Evolutionary conservation across 2,888 invertebrate species (phyloP).

Genomic region (Cephus pygmeus): DNA sequence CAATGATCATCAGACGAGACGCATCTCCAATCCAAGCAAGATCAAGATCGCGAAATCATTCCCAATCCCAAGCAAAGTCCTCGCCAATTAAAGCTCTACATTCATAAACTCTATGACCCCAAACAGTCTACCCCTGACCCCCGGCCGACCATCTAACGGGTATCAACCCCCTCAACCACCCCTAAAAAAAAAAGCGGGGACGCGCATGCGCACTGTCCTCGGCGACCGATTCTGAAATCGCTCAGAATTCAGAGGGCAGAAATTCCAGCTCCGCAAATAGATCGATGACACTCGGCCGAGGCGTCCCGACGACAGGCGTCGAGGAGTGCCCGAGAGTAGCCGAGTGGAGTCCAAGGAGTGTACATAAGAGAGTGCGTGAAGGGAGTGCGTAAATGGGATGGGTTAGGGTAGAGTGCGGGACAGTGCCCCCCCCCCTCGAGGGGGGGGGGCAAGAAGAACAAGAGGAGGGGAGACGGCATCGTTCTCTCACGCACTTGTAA

Average conservation of each 20-base stretch:
- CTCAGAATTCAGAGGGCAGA: constrained; percentile 49
- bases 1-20: not conserved
- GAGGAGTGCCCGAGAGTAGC: not conserved
- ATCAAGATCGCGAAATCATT: not conserved
- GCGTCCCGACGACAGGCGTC: constrained; percentile 41
- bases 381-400: not conserved
- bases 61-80: not conserved
- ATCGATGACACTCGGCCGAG: constrained; percentile 64
- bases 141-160: no score
- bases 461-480: not conserved
- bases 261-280: constrained; percentile 65
- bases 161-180: no score
- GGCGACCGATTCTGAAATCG: constrained; percentile 1
- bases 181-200: not conserved
- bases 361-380: not conserved
- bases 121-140: no score
- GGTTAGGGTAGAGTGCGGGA: no score
- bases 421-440: no score
- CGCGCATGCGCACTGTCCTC: not conserved
- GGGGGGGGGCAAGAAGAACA: not conserved
- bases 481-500: not conserved
- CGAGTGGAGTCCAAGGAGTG: not conserved
- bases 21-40: not conserved
- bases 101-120: no score
- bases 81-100: no score